Evolutionary conservation across 2,888 invertebrate genomes (phyloP).

Genomic region (Morpho helenor): DNA sequence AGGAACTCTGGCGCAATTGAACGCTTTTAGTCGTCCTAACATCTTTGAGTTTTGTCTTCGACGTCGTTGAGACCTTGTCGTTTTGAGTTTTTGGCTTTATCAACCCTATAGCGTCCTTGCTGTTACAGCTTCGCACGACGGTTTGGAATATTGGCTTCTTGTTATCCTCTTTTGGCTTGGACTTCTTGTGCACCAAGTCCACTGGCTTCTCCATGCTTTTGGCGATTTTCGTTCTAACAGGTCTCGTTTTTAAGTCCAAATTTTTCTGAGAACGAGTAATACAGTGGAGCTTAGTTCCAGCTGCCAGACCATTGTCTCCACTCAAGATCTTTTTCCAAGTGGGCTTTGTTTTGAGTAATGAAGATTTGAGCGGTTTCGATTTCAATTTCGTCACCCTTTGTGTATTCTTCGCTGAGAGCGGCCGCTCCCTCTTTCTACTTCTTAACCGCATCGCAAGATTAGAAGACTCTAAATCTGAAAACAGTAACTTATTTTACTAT

Average conservation of each 20-base stretch:
- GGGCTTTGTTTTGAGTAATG: constrained; percentile 41
- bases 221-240: constrained; percentile 52
- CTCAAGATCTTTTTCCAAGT: constrained; percentile 62
- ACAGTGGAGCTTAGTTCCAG: constrained; percentile 39
- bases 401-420: constrained; percentile 61
- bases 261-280: constrained; percentile 59
- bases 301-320: constrained; percentile 51
- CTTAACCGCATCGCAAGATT: constrained; percentile 82
- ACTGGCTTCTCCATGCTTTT: constrained; percentile 65
- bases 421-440: constrained; percentile 82
- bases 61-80: constrained; percentile 53
- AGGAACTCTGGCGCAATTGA: constrained; percentile 63
- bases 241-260: constrained; percentile 47
- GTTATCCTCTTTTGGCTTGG: constrained; percentile 52
- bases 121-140: constrained; percentile 53
- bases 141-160: constrained; percentile 72
- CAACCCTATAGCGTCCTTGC: constrained; percentile 56
- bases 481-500: background rate
- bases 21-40: constrained; percentile 56
- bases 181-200: constrained; percentile 46
- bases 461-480: constrained; percentile 53
- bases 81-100: constrained; percentile 46
- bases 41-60: constrained; percentile 51
- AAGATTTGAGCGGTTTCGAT: constrained; percentile 44
- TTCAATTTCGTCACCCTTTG: constrained; percentile 51